These are phyloP conservation scores for Tuta absoluta DNA, from an alignment of 2,888 invertebrate species.

Conservation along the genomic window DNA sequence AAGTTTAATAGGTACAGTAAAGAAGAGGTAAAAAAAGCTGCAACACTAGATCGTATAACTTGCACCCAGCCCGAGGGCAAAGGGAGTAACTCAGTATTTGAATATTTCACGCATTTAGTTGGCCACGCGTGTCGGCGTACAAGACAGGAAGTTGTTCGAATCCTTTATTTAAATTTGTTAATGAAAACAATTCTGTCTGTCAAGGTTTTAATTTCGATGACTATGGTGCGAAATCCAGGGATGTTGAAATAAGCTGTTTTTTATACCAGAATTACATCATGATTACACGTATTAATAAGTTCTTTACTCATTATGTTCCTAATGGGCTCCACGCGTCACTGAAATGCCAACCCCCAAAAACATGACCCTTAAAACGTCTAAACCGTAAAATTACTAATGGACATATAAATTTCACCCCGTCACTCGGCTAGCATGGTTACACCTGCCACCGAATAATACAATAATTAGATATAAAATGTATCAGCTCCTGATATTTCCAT, in stretches of 20 bases:
- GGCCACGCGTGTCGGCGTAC: conserved; percentile 52
- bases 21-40: background rate
- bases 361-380: conserved; percentile 42
- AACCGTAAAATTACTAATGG: conserved; percentile 64
- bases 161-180: conserved; percentile 57
- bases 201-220: conserved; percentile 27
- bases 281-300: background rate
- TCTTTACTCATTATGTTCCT: background rate
- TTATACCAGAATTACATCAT: too few relatives aligned
- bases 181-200: conserved; percentile 27
- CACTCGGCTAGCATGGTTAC: conserved; percentile 42
- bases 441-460: conserved; percentile 66
- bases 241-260: background rate
- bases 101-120: conserved; percentile 65
- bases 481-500: conserved; percentile 47
- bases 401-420: conserved; percentile 62
- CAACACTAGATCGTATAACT: conserved; percentile 33
- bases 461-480: conserved; percentile 61
- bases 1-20: background rate
- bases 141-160: conserved; percentile 49
- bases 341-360: conserved; percentile 32
- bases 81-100: conserved; percentile 56
- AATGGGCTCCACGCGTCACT: background rate
- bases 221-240: conserved; percentile 17
- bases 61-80: conserved; percentile 42